Evolutionary conservation across 2,888 invertebrate species (phyloP).

Genomic region (Cerastis leucographa): DNA sequence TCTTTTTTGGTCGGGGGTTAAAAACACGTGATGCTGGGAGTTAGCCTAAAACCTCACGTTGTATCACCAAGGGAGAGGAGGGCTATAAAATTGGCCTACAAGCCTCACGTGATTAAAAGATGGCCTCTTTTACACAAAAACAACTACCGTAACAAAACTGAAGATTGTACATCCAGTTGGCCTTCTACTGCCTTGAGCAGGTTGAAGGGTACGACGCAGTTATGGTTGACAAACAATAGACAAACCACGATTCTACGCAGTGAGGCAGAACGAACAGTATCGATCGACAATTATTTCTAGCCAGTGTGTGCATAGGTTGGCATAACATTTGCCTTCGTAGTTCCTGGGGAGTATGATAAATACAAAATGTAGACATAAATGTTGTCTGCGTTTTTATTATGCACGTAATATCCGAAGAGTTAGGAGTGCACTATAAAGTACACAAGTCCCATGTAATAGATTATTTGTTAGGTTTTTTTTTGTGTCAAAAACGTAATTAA

Average conservation of each 20-base stretch:
- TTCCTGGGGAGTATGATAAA: background rate
- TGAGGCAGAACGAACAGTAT: slow-evolving; percentile 19
- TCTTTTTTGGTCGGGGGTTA: too few species aligned
- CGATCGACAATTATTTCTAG: slow-evolving; percentile 7
- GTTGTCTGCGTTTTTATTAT: background rate
- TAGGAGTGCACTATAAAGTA: background rate
- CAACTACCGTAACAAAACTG: background rate
- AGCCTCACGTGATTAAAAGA: too few species aligned
- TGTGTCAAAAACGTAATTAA: background rate
- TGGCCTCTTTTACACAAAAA: too few species aligned
- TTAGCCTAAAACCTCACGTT: too few species aligned
- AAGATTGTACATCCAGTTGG: background rate
- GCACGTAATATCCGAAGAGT: background rate
- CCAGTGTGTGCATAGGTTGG: background rate
- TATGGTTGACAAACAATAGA: slow-evolving; percentile 22
- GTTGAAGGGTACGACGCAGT: background rate
- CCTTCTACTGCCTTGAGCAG: slow-evolving; percentile 22
- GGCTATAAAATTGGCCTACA: too few species aligned
- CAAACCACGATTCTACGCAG: background rate
- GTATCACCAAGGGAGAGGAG: too few species aligned
- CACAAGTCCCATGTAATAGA: too few species aligned
- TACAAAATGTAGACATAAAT: background rate
- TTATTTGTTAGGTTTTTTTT: background rate
- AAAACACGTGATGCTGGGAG: too few species aligned
- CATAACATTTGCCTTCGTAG: background rate